Percentiles rank a stretch among this genome's conserved stretches.
Conservation (phyloP, 2,888 invertebrate species). For the Agapostemon virescens region DNA sequence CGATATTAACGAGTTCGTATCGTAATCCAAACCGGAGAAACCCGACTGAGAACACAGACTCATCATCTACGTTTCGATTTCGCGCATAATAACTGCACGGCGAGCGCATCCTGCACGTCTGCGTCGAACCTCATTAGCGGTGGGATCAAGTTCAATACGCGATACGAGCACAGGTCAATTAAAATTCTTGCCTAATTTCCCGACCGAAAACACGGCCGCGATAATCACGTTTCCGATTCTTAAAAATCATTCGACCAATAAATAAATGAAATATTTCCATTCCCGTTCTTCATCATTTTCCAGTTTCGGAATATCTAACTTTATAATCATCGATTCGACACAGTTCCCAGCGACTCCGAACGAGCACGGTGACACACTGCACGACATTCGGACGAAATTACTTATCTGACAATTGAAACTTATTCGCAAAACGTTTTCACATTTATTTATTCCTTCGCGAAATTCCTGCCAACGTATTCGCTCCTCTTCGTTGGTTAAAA, state of each 20-base stretch:
- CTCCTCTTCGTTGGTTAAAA: not conserved
- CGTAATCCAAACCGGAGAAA: constrained; percentile 2
- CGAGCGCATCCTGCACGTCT: constrained; percentile 14
- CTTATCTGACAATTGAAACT: not conserved
- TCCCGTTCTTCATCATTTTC: not conserved
- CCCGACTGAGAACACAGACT: constrained; percentile 8
- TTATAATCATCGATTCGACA: not conserved
- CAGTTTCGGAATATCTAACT: not conserved
- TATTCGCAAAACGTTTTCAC: not conserved
- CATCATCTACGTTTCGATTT: constrained; percentile 26
- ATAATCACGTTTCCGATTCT: not conserved
- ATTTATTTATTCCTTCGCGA: not conserved
- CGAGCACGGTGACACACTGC: not conserved
- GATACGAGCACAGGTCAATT: not conserved
- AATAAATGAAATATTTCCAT: too few relatives aligned
- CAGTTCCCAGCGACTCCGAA: not conserved
- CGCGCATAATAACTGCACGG: constrained; percentile 24
- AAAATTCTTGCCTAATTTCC: not conserved
- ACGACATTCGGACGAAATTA: too few relatives aligned
- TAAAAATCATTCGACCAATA: too few relatives aligned
- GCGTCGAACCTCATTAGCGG: constrained; percentile 12
- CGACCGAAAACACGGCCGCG: not conserved
- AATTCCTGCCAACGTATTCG: not conserved
- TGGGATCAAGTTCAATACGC: constrained; percentile 7
- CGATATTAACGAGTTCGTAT: constrained; percentile 44